Conservation (phyloP, 1,140 invertebrate species). For the Belonocnema kinseyi region DNA sequence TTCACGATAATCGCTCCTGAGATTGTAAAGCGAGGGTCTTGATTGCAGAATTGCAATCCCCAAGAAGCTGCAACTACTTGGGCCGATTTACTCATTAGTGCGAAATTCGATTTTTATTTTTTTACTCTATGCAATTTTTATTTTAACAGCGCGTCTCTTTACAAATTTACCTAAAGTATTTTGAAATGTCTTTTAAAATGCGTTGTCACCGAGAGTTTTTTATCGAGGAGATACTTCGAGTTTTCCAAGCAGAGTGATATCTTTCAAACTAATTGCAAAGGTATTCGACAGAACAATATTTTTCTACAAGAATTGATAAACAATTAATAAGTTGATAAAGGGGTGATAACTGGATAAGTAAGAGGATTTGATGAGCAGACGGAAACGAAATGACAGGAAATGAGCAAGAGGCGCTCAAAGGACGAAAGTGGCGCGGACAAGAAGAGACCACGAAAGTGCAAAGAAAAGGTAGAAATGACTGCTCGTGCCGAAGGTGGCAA, state of each 20-base stretch:
- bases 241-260: too few species aligned
- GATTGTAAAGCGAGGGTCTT: conserved; percentile 11
- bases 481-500: conserved; percentile 60
- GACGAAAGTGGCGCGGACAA: conserved; percentile 15
- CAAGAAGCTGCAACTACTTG: neutral
- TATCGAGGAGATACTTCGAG: too few species aligned
- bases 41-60: conserved; percentile 42
- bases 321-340: too few species aligned
- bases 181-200: neutral
- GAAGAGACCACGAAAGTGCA: conserved; percentile 37
- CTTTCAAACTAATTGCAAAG: too few species aligned
- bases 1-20: conserved; percentile 59
- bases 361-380: conserved; percentile 12
- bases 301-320: too few species aligned
- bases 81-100: neutral
- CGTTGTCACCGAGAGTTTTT: too few species aligned
- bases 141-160: neutral
- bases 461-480: conserved; percentile 43
- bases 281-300: too few species aligned
- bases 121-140: too few species aligned
- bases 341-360: too few species aligned
- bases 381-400: conserved; percentile 10
- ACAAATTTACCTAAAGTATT: neutral
- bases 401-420: conserved; percentile 20
- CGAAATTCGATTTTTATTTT: neutral